A percentile compares a stretch with the other conserved stretches of the same genome.
Conservation (phyloP, 2,797 vertebrate species). For the Graptemys geographica region DNA sequence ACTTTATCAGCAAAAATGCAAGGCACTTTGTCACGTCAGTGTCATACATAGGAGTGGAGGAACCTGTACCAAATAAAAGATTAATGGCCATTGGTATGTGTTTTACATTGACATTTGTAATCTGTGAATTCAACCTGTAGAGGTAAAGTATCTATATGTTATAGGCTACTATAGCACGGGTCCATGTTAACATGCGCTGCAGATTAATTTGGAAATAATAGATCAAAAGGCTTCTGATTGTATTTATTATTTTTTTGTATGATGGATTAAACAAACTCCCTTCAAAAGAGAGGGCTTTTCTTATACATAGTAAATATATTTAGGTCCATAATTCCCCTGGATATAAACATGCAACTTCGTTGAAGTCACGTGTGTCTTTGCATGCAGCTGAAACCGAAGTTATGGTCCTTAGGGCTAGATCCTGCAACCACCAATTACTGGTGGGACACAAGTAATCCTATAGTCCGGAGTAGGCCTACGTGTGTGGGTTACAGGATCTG, state of each 20-base stretch:
- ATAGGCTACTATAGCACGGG: accelerated
- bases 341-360: accelerated
- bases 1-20: not conserved
- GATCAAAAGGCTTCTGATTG: not conserved
- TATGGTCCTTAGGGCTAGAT: not conserved
- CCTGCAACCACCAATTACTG: not conserved
- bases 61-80: not conserved
- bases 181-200: not conserved
- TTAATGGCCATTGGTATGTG: not conserved
- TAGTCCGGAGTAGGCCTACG: not conserved
- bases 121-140: not conserved
- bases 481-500: not conserved
- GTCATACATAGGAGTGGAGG: not conserved
- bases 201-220: not conserved
- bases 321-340: not conserved
- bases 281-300: not conserved
- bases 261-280: not conserved
- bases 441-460: not conserved
- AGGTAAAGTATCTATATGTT: not conserved
- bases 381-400: too few relatives aligned
- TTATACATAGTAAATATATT: not conserved
- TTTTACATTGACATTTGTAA: not conserved
- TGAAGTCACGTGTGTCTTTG: accelerated
- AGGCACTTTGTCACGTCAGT: not conserved
- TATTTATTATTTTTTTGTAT: not conserved